Evolutionary conservation across 30 jellyfish, hydroid and myxozoan species (phyloP), one percentile per base, ranked within the genome.

Genomic region (Euphysa ruthae): DNA sequence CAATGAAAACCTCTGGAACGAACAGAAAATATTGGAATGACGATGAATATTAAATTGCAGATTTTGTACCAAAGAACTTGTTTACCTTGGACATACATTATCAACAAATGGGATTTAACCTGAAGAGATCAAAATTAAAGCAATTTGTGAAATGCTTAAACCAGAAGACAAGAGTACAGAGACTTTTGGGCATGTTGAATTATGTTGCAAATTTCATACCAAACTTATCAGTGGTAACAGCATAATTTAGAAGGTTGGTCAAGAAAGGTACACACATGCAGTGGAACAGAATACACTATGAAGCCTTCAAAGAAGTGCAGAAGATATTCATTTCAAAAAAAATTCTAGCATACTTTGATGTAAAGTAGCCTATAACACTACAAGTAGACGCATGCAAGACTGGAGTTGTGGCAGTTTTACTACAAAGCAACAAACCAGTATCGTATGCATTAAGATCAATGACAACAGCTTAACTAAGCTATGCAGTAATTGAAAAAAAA

Each of bases 401-500:
- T 49, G 91, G 91, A 27, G 56, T 75, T 18, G 91, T 82, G 27
- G 91, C 91, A 27, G 73, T 60, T 13, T 1, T 75, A 51, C 34
- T 43, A 43, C 91, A 75, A 50, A 24, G 50, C 23, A 44, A 66
- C 7, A 18, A 32, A 73, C 91, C 91, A 33, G 32, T 75, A 15
- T 82, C 82, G 26, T 75, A 46, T 65, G 91, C 91, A 27, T 75
- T 78, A 30, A 55, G 84, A 26, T 58, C 84, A 57, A 58, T 55
- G 18, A 43, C 84, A 6, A 62, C 8, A 21, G 28, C 76, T 16
- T 66, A 75, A 63, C 19, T 38, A 25, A 30, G 63, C 23, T 75
- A 75, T 33, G 75, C 84, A 10, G 52, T 43, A 43, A 44, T 75
- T 14, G 91, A 75, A 55, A 63, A 52, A 65, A 77, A n/a, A n/a